These are phyloP conservation scores for Tricholauxania praeusta DNA, from an alignment of 2,888 invertebrate species.

Conservation along the genomic window DNA sequence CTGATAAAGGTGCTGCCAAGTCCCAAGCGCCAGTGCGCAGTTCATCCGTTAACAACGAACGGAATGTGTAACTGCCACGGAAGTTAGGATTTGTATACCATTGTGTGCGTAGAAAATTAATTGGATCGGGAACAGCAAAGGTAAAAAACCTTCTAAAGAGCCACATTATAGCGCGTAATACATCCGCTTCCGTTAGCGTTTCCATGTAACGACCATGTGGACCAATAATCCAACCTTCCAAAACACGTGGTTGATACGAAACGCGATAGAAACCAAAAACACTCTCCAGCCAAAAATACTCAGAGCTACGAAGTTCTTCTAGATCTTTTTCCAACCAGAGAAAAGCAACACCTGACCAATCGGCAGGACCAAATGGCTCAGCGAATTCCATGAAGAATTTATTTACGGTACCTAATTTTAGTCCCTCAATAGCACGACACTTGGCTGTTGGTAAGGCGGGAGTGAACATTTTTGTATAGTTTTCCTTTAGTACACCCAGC, in stretches of 20 bases:
- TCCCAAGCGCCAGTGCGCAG: constrained; percentile 70
- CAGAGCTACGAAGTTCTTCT: constrained; percentile 59
- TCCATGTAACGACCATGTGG: constrained; percentile 48
- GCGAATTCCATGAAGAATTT: constrained; percentile 74
- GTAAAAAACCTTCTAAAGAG: constrained; percentile 45
- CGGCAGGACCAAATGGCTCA: constrained; percentile 31
- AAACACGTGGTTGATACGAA: constrained; percentile 58
- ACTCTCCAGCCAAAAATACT: constrained; percentile 46
- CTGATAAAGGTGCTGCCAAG: constrained; percentile 71
- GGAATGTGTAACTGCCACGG: constrained; percentile 76
- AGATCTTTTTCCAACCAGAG: constrained; percentile 55
- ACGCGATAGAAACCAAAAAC: constrained; percentile 47
- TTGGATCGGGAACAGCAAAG: constrained; percentile 38
- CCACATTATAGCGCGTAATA: constrained; percentile 42
- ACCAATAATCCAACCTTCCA: constrained; percentile 73
- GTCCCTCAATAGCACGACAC: constrained; percentile 68
- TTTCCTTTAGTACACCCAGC: constrained; percentile 72
- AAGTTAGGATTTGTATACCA: constrained; percentile 75
- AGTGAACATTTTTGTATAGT: constrained; percentile 63
- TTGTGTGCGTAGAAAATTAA: constrained; percentile 65
- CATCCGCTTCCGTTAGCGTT: constrained; percentile 40
- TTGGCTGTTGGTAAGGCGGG: constrained; percentile 70
- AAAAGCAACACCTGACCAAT: constrained; percentile 68
- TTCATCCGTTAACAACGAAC: constrained; percentile 72
- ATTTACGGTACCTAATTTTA: constrained; percentile 73